A percentile compares a stretch with the other conserved stretches of the same genome.
These are phyloP conservation scores for Misgurnus mizolepis DNA, from an alignment of 2,113 vertebrate genomes.

Conservation along the genomic window DNA sequence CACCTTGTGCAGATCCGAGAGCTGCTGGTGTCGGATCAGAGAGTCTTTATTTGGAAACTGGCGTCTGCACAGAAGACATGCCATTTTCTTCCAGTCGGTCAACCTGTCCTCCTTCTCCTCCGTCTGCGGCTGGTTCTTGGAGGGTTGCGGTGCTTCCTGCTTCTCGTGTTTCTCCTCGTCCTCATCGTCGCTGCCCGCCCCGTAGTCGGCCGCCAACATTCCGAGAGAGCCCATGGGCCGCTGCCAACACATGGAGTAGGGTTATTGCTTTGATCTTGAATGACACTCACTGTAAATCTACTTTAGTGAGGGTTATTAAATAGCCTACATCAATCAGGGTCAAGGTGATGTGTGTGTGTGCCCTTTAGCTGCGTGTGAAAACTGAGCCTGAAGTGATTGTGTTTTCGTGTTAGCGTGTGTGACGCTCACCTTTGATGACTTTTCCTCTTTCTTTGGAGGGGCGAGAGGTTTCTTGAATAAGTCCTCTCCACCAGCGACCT, in stretches of 20 bases:
- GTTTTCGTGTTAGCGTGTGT: not conserved
- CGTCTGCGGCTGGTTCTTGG: conserved; percentile 72
- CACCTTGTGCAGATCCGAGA: conserved; percentile 97
- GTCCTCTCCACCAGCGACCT: conserved; percentile 80
- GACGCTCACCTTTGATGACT: conserved; percentile 72
- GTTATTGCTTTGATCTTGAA: conserved; percentile 27
- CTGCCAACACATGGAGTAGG: conserved; percentile 66
- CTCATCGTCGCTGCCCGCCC: conserved; percentile 93
- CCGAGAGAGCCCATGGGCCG: conserved; percentile 91
- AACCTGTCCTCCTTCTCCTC: conserved; percentile 84
- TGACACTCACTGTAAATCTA: conserved; percentile 30
- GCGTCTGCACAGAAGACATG: conserved; percentile 92
- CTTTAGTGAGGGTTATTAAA: conserved; percentile 26
- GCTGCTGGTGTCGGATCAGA: conserved; percentile 93
- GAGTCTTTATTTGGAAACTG: conserved; percentile 97
- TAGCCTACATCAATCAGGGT: conserved; percentile 27
- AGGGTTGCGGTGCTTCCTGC: conserved; percentile 73
- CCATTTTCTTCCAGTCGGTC: conserved; percentile 98
- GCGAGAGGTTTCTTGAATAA: conserved; percentile 95
- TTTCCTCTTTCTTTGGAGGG: conserved; percentile 87
- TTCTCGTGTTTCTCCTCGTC: conserved; percentile 91
- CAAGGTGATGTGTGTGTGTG: not conserved
- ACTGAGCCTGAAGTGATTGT: conserved; percentile 9
- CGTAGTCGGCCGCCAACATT: conserved; percentile 90
- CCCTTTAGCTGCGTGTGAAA: not conserved